phyloP scores from a whole-genome alignment of 2,797 vertebrate genomes.

The Liparis tanakae region DNA sequence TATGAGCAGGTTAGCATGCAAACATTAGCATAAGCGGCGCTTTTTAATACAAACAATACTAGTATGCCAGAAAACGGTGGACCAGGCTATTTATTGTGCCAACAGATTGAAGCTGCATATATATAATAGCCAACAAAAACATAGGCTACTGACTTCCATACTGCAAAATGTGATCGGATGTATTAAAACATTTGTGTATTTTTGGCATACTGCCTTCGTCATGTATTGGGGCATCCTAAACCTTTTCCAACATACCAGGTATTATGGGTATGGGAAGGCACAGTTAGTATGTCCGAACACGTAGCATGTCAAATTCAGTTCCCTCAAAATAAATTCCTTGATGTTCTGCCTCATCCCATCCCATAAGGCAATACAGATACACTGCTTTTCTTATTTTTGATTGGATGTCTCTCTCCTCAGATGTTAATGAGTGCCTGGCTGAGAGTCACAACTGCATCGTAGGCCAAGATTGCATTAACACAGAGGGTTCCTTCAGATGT shows the following conservation, averaged over 20 bases:
- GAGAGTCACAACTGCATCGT: constrained; percentile 81
- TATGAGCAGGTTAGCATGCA: neutral
- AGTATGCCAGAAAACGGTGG: too few species aligned
- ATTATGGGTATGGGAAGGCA: neutral
- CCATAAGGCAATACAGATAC: too few species aligned
- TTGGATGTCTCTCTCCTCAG: constrained; percentile 68
- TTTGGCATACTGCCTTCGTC: neutral
- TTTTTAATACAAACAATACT: too few species aligned
- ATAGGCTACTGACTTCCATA: too few species aligned
- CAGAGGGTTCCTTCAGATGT: constrained; percentile 89
- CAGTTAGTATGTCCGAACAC: neutral
- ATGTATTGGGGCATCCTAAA: neutral
- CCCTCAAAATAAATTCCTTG: neutral
- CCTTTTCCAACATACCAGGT: neutral
- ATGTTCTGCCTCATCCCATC: neutral
- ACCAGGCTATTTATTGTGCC: too few species aligned
- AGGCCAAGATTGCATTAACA: constrained; percentile 90
- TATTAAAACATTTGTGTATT: too few species aligned
- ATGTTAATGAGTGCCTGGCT: constrained; percentile 90
- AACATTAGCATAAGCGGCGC: neutral
- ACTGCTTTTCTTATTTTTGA: neutral
- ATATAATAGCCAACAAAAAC: too few species aligned
- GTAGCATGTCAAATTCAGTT: neutral
- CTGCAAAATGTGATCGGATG: too few species aligned
- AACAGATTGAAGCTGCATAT: too few species aligned